Percentiles rank a stretch among this genome's conserved stretches.
These are phyloP conservation scores for Diabrotica balteata DNA, from an alignment of 2,888 invertebrate genomes.

Conservation along the genomic window DNA sequence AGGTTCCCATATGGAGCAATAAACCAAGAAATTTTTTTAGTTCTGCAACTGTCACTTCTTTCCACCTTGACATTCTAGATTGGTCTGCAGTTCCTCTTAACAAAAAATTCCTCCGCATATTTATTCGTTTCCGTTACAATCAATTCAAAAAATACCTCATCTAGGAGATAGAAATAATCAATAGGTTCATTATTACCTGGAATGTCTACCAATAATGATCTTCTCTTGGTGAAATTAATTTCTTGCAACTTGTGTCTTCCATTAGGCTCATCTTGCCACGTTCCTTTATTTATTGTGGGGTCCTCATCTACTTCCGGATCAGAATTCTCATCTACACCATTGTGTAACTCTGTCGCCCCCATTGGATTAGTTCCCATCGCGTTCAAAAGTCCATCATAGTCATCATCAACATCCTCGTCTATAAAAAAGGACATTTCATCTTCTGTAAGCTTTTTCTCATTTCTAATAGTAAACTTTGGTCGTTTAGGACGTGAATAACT, in stretches of 20 bases:
- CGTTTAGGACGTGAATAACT: slow-evolving; percentile 6
- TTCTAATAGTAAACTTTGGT: background rate
- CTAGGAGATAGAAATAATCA: too few species aligned
- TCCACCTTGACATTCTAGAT: too few species aligned
- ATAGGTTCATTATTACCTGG: background rate
- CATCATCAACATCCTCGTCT: background rate
- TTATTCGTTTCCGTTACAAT: too few species aligned
- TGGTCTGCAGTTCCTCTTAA: too few species aligned
- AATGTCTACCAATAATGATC: background rate
- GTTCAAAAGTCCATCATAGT: too few species aligned
- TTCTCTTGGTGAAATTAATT: background rate
- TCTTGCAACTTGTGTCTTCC: background rate
- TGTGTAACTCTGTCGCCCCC: too few species aligned
- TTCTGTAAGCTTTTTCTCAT: slow-evolving; percentile 3
- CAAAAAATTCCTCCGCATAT: too few species aligned
- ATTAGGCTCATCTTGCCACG: background rate
- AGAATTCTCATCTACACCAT: too few species aligned
- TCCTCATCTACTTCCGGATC: background rate
- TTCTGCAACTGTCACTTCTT: too few species aligned
- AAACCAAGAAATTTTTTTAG: too few species aligned
- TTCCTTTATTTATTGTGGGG: background rate
- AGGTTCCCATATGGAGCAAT: too few species aligned
- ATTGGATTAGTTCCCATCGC: background rate
- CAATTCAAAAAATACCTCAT: too few species aligned
- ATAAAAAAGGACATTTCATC: background rate